Base-by-base conservation (phyloP, 2,797 vertebrate species). In the Morelia viridis region DNA sequence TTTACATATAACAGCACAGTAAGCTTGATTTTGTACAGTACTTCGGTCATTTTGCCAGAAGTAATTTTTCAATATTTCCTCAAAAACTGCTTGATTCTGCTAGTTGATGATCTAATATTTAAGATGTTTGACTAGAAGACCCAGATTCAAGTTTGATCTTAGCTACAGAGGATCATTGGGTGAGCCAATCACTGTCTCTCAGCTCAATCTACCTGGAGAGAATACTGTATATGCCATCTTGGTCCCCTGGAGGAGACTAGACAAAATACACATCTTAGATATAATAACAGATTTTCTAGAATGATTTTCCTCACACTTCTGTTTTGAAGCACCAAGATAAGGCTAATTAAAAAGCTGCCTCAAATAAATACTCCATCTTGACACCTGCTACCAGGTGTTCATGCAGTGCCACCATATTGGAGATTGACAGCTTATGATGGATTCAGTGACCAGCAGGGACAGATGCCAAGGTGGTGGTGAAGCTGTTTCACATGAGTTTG, bases 281-380 rank as follows among this genome's bases (percentile, higher is more conserved):
- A 76, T 1, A 76, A 3, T 22, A 76, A 76, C 71, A 76, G 6
- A 41, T 41, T 76, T 41, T 41, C 35, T 41, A 41, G 8, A 41
- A 76, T 41, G 35, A 46, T 46, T 10, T 10, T 19, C 17, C 58
- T 60, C 68, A 41, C 3, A 46, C 8, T 41, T 80, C 8, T 46
- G 71, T 22, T 76, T 22, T 35, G 22, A 88, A 95, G 91, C 64
- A 90, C 92, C 84, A 93, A 93, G 89, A 68, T 89, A 46, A 1
- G 0, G 91, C 88, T 93, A 28, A 65, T 26, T 0, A 89, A 93
- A 90, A 19, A n/a, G 84, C 90, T 94, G 90, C 93, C 93, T 90
- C 94, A 91, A 94, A 92, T 88, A 91, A 41, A 56, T 6, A 91
- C 92, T 89, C 92, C 71, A 11, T 60, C 12, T 58, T 83, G 95